Conservation (phyloP, 2,888 invertebrate genomes). For the Heterodera filipjevi region DNA sequence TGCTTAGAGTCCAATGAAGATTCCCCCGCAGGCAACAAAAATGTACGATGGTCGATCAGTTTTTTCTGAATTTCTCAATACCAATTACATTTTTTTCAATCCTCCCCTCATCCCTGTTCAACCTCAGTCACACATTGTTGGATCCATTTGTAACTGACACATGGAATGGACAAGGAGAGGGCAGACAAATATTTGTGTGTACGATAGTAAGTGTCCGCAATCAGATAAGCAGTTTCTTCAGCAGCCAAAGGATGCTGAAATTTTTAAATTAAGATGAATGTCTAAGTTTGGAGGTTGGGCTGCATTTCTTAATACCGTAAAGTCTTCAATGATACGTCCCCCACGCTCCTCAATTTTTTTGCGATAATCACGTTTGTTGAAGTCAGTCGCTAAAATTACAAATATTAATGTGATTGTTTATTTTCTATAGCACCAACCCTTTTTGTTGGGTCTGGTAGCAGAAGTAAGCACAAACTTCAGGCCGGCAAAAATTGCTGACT, state of each 20-base stretch:
- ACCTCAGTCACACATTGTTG: constrained; percentile 72
- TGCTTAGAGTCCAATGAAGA: constrained; percentile 45
- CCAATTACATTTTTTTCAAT: not conserved
- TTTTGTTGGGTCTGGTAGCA: constrained; percentile 49
- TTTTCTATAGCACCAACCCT: not conserved
- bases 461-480: constrained; percentile 61
- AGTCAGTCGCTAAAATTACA: constrained; percentile 36
- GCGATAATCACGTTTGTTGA: constrained; percentile 58
- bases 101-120: not conserved
- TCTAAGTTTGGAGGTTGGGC: not conserved
- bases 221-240: constrained; percentile 45
- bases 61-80: constrained; percentile 40
- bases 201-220: constrained; percentile 76
- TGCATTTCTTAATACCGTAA: constrained; percentile 35
- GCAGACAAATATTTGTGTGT: constrained; percentile 79
- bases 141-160: constrained; percentile 77
- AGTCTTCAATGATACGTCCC: constrained; percentile 57
- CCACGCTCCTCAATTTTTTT: constrained; percentile 51
- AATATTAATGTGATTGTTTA: not conserved
- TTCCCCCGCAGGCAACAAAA: constrained; percentile 54
- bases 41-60: constrained; percentile 45
- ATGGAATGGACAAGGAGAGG: constrained; percentile 74
- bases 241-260: constrained; percentile 23
- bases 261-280: not conserved
- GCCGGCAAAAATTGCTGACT: constrained; percentile 43